Conservation (phyloP, 2,113 vertebrate species). For the Boulengeromyrus knoepffleri region DNA sequence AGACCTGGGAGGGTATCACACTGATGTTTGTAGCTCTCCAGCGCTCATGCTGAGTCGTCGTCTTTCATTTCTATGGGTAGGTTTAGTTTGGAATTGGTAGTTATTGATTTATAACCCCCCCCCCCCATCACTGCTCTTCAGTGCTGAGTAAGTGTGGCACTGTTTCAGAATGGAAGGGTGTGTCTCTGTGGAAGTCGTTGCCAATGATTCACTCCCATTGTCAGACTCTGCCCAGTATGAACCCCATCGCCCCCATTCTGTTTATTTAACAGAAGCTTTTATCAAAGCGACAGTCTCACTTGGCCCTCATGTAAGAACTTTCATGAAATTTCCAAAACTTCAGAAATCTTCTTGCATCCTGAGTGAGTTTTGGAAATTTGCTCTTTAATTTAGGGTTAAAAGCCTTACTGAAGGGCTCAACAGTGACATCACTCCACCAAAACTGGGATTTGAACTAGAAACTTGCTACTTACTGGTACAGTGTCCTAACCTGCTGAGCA, state of each 20-base stretch:
- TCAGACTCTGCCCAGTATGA: neutral
- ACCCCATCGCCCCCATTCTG: neutral
- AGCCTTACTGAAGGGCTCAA: neutral
- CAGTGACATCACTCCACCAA: neutral
- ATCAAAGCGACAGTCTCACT: neutral
- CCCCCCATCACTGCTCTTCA: neutral
- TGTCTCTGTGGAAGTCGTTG: too few species aligned
- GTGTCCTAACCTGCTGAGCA: neutral
- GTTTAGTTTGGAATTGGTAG: neutral
- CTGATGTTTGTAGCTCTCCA: neutral
- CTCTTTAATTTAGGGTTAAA: neutral
- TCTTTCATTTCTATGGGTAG: neutral
- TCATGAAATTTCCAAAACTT: neutral
- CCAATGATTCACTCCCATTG: neutral
- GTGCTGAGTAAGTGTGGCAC: neutral
- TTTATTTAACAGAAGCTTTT: neutral
- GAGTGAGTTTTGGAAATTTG: neutral
- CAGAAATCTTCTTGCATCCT: neutral
- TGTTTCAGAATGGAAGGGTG: neutral
- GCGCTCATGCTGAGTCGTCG: neutral
- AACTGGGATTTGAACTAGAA: neutral
- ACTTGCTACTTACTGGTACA: neutral
- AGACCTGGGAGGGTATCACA: neutral
- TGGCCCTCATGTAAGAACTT: neutral
- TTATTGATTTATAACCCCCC: neutral